phyloP scores from a whole-genome alignment of 2,797 vertebrate species.

The Eutrigla gurnardus region DNA sequence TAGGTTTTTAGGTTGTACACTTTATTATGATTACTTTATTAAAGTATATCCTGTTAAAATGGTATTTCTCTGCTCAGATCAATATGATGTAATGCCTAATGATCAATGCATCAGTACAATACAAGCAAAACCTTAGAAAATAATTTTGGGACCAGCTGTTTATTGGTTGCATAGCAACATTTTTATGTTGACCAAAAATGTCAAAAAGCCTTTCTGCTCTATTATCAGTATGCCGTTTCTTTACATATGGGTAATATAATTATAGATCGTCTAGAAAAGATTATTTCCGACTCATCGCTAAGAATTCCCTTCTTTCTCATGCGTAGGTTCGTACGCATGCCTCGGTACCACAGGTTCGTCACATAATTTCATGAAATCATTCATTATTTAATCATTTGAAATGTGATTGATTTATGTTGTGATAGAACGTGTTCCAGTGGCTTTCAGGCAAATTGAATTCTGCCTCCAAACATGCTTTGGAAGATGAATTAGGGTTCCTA shows the following conservation, averaged over 20 bases:
- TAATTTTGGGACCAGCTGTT: background rate
- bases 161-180: background rate
- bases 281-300: constrained; percentile 24
- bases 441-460: constrained; percentile 73
- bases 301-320: constrained; percentile 11
- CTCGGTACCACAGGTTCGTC: constrained; percentile 41
- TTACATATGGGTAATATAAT: constrained; percentile 20
- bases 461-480: constrained; percentile 72
- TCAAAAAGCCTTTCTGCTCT: background rate
- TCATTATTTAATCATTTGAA: constrained; percentile 70
- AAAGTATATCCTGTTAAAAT: constrained; percentile 71
- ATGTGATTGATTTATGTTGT: constrained; percentile 60
- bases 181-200: background rate
- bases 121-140: background rate
- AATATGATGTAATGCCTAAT: background rate
- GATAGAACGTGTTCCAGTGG: constrained; percentile 48
- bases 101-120: constrained; percentile 1
- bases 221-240: background rate
- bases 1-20: constrained; percentile 68
- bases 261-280: constrained; percentile 36
- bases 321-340: background rate
- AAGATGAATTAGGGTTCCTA: constrained; percentile 73
- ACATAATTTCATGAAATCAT: constrained; percentile 61
- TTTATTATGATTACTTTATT: constrained; percentile 81
- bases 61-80: constrained; percentile 25